Evolutionary conservation across 2,113 vertebrate genomes (phyloP), one percentile per base, ranked within the genome.

Genomic region (Hoplias malabaricus): DNA sequence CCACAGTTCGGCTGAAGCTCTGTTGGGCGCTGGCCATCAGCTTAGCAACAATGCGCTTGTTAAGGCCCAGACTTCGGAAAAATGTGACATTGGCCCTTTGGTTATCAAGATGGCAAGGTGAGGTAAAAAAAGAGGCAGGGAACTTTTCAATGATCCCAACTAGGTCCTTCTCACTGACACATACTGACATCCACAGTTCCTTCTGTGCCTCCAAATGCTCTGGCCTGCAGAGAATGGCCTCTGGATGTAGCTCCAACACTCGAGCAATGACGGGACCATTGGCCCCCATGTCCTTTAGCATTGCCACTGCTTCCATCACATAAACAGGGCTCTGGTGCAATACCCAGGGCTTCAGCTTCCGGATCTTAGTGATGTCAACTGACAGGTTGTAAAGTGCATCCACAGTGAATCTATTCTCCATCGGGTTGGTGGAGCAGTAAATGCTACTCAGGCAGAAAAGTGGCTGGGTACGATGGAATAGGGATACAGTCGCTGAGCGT

Each of bases 71-170:
- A 56, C 91, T 92, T 82, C 94, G 93, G 84, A 98, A 95, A 86
- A 94, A 96, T 0, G 80, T 36, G 31, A 99, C 90, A 73, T 98
- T 98, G 78, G 90, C 88, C 75, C 86, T 92, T 88, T 92, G 93
- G 84, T 93, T 94, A 80, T 91, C 87, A 0, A 92, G 90, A 87
- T 94, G 78, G 5, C 90, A 79, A 34, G 89, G 84, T 0, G 91
- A 82, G 1, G 89, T 91, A 86, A 99, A 99, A 88, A 98, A 98
- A 13, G 96, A 95, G 19, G 95, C 93, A 14, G 96, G 97, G 86
- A 98, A 98, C 70, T 92, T 95, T 84, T 96, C 92, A 78, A 98
- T 94, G 80, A 99, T 92, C 61, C 84, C 89, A 68, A 96, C 84
- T 66, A 99, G 80, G n/a, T 96, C 92, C 3, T 83, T 89, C 63